These are phyloP conservation scores for Caenorhabditis sinica DNA, from an alignment of 2,888 invertebrate species.

Conservation along the genomic window DNA sequence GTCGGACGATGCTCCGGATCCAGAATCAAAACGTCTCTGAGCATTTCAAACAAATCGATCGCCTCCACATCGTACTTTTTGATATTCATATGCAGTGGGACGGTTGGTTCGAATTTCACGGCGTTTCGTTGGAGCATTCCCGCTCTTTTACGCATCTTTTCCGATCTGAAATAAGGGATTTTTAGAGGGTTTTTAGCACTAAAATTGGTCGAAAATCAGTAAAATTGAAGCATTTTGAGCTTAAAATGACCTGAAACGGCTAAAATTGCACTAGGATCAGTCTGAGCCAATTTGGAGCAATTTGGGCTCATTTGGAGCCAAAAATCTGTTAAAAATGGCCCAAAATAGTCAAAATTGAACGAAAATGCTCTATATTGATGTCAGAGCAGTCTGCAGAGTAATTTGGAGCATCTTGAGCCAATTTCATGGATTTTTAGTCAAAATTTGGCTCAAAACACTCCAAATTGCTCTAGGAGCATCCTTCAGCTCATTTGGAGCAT, in stretches of 20 bases:
- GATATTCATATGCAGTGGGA: background rate
- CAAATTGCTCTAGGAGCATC: background rate
- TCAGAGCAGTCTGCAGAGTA: no score
- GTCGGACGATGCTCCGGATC: constrained; percentile 30
- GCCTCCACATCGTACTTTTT: background rate
- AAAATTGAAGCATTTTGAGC: background rate
- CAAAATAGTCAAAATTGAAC: no score
- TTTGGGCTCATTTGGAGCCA: no score
- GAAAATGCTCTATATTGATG: no score
- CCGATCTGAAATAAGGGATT: constrained; percentile 11
- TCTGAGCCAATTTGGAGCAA: no score
- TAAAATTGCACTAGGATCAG: no score
- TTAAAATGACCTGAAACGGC: no score
- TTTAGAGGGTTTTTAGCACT: background rate
- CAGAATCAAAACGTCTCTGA: constrained; percentile 8
- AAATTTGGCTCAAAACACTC: background rate
- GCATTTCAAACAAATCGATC: background rate
- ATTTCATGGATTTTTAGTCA: no score
- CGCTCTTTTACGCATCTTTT: background rate
- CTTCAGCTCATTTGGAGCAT: background rate
- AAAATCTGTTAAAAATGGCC: no score
- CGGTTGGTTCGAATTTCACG: background rate
- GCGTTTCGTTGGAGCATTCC: background rate
- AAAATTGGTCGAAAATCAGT: background rate
- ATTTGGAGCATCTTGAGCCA: no score